Base-by-base conservation (phyloP, 1,140 invertebrate genomes). In the Glossosoma conforme region DNA sequence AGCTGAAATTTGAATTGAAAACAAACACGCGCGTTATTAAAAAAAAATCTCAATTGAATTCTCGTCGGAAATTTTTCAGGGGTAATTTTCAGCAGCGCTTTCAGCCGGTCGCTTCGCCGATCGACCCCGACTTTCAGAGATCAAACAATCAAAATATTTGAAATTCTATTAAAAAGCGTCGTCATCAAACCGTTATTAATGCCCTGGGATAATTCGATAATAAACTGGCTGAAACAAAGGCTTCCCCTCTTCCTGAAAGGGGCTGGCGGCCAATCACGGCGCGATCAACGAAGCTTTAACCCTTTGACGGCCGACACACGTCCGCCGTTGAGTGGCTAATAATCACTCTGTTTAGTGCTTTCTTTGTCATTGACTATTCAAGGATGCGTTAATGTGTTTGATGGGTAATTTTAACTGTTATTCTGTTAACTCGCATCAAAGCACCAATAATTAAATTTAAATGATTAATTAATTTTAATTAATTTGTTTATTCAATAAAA, bases 171-270 rank as follows among this genome's bases (percentile, higher is more conserved):
- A 49, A 41, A 49, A 49, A 32, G 20, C 46, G 46, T 32, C 28
- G 37, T 28, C 38, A 49, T 15, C 46, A 49, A 49, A 49, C 37
- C 46, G 46, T 49, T 49, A 41, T 41, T 49, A 49, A 49, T 49
- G 24, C 37, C 46, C 17, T 4, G 2, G 37, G 46, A 49, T 49
- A 32, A 49, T 49, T 41, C 46, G 15, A 49, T 49, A 36, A 49
- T 49, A 42, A 49, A 49, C 35, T 42, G 24, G 25, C 14, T 41
- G 11, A 38, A 38, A 38, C 18, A 38, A 38, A 38, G 19, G 36
- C 36, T 22, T 22, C 17, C 37, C 14, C 33, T 11, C 14, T 36
- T 5, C 8, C 14, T 15, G 33, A 5, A 15, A 4, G n/a, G 4
- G 11, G 17, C 17, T 15, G 11, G 3, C 19, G 24, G 24, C 30